Conservation (phyloP, 1,140 invertebrate species). For the Sarcophaga peregrina region DNA sequence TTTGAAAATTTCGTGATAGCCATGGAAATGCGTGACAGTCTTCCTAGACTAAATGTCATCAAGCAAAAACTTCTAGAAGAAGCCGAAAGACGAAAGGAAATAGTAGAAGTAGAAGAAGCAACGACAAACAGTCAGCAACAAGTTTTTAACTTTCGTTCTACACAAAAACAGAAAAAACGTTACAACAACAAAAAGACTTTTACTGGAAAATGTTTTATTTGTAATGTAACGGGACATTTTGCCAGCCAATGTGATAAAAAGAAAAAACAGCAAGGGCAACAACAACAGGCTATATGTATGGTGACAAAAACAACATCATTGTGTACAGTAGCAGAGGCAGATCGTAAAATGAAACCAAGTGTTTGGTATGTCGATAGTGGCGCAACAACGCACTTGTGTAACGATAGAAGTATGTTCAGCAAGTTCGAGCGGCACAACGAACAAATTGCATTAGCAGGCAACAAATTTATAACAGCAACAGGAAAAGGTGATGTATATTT, state of each 20-base stretch:
- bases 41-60: constrained; percentile 23
- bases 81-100: constrained; percentile 40
- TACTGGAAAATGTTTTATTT: constrained; percentile 27
- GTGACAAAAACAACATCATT: background rate
- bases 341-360: constrained; percentile 7
- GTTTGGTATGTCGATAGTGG: constrained; percentile 50
- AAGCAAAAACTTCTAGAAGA: constrained; percentile 44
- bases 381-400: constrained; percentile 47
- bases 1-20: constrained; percentile 46
- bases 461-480: constrained; percentile 42
- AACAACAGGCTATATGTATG: background rate
- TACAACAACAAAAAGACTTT: constrained; percentile 18
- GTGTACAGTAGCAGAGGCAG: background rate
- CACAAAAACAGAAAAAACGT: background rate
- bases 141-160: background rate
- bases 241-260: constrained; percentile 30
- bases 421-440: constrained; percentile 19
- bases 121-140: background rate
- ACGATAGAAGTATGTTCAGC: constrained; percentile 29
- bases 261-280: background rate
- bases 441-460: constrained; percentile 45
- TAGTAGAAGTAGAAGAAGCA: background rate
- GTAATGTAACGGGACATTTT: constrained; percentile 11
- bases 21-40: constrained; percentile 42
- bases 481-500: constrained; percentile 42